Percentiles rank a stretch among this genome's conserved stretches.
These are phyloP conservation scores for Chesias legatella DNA, from an alignment of 2,888 invertebrate species.

Conservation along the genomic window DNA sequence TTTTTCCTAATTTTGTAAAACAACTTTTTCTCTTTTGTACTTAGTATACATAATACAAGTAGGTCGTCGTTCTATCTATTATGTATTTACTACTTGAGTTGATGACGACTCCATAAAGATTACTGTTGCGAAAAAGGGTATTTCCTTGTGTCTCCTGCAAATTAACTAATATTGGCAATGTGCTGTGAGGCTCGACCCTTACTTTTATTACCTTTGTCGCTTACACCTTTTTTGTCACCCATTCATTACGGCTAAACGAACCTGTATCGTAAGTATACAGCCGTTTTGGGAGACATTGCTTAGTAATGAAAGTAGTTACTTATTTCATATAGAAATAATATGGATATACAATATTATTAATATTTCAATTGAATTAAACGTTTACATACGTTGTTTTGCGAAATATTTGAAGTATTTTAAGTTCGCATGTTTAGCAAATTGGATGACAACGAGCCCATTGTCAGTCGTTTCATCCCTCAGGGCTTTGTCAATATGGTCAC, in stretches of 20 bases:
- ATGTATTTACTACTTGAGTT: background rate
- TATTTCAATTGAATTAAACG: background rate
- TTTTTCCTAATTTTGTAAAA: background rate
- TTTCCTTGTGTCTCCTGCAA: slow-evolving; percentile 1
- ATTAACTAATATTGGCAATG: slow-evolving; percentile 13
- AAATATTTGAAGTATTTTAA: slow-evolving; percentile 1
- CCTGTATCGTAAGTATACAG: slow-evolving; percentile 4
- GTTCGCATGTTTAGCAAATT: slow-evolving; percentile 13
- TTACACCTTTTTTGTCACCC: slow-evolving; percentile 5
- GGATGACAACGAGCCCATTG: slow-evolving; percentile 8
- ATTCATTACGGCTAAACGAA: slow-evolving; percentile 1
- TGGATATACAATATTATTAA: too few relatives aligned
- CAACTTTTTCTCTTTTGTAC: slow-evolving; percentile 4
- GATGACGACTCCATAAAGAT: slow-evolving; percentile 4
- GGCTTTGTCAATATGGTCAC: slow-evolving; percentile 1
- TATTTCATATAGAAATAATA: too few relatives aligned
- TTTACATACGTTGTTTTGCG: background rate
- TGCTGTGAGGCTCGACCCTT: slow-evolving; percentile 11
- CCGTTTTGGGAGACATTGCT: slow-evolving; percentile 1
- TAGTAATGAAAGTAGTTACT: too few relatives aligned
- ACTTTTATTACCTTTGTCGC: slow-evolving; percentile 12
- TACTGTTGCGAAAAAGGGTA: slow-evolving; percentile 7
- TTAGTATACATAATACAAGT: too few relatives aligned
- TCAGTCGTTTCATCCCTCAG: slow-evolving; percentile 6
- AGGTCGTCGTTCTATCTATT: too few relatives aligned